Base-by-base conservation (phyloP, 2,888 invertebrate genomes). In the Drepanosiphum platanoidis region DNA sequence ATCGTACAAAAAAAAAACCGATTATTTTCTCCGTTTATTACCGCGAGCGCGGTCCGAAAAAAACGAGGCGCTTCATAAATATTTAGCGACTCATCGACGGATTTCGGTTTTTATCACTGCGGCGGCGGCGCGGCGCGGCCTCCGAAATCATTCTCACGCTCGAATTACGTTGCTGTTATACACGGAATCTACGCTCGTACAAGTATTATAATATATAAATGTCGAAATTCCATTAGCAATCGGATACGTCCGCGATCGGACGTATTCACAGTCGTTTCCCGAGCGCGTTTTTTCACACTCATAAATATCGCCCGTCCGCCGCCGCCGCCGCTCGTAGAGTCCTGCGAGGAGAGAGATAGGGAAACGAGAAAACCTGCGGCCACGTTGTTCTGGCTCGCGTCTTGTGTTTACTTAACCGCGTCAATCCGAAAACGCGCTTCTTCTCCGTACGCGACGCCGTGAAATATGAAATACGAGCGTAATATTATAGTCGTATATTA, bases 181-280 rank as follows among this genome's bases (percentile, higher is more conserved):
- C 9, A 58, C 30, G 9, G 27, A 39, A 39, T 42, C 46, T n/a
- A 1, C 27, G 3, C 15, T 18, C 42, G 39, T n/a, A 9, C n/a
- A n/a, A n/a, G n/a, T 9, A 1, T 9, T 75, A 39, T 30, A n/a
- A 27, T 58, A n/a, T n/a, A 78, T 46, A 72, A 61, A 82, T 72
- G 83, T 74, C 66, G 74, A 83, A 75, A 83, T 83, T 83, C 83
- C 83, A 75, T 75, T 83, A 75, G 74, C 74, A 8, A 75, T 83
- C 74, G 66, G 74, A 75, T 83, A 75, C 18, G 52, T 46, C n/a
- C 42, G 5, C 27, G 9, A 81, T 81, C 81, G 81, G 61, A 81
- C 58, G 82, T 72, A 72, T 70, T 71, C 39, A 71, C 70, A 71
- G 58, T 64, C 61, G 72, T 61, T 32, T 82, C 61, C 82, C 7